These are phyloP conservation scores for Panagrolaimus sp. DNA, from an alignment of 1,140 invertebrate species.

Conservation along the genomic window DNA sequence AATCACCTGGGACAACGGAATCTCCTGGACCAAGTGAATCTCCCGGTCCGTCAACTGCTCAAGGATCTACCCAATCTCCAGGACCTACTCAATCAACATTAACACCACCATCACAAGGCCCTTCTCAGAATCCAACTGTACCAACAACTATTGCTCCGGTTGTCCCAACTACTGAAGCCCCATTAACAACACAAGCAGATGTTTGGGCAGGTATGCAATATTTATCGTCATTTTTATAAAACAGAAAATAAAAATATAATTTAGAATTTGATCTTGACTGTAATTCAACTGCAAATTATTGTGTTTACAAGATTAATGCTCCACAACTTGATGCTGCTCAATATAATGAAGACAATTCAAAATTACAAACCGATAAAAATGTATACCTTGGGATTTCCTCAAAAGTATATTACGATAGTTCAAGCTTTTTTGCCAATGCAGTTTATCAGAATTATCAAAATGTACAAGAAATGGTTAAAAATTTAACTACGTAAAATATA, in stretches of 20 bases:
- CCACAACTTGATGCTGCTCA: not conserved
- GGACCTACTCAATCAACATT: too few relatives aligned
- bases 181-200: not conserved
- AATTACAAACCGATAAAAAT: not conserved
- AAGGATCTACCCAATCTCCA: too few relatives aligned
- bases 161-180: not conserved
- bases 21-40: too few relatives aligned
- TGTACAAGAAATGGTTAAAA: not conserved
- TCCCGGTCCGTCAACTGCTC: too few relatives aligned
- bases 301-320: not conserved
- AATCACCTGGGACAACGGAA: too few relatives aligned
- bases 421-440: not conserved
- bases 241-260: not conserved
- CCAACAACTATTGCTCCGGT: not conserved
- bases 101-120: not conserved
- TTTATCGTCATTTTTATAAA: not conserved
- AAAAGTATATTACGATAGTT: not conserved
- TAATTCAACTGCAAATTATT: not conserved
- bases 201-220: not conserved
- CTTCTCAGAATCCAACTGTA: not conserved
- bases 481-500: not conserved
- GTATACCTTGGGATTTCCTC: not conserved
- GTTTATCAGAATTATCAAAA: not conserved
- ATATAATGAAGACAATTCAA: not conserved
- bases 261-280: conserved; percentile 9